These are phyloP conservation scores for Cinclus mexicanus DNA, from an alignment of 2,113 vertebrate genomes.

Conservation along the genomic window DNA sequence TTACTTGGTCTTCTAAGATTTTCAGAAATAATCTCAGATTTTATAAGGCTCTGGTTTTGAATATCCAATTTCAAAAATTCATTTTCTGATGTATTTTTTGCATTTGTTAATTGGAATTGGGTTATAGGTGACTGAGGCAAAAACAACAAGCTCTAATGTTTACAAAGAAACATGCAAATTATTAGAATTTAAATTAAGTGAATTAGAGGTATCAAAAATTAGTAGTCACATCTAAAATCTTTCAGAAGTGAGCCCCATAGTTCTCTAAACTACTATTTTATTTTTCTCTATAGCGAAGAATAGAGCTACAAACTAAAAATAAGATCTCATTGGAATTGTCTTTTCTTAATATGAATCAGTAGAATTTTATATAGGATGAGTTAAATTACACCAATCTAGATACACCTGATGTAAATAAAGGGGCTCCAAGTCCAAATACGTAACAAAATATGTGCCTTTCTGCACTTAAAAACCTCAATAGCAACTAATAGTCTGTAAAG, in stretches of 20 bases:
- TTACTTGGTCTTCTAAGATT: not conserved
- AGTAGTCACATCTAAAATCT: not conserved
- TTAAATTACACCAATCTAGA: not conserved
- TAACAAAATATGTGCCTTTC: not conserved
- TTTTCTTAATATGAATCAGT: not conserved
- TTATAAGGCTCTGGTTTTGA: not conserved
- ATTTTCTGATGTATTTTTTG: not conserved
- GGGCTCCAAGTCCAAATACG: not conserved
- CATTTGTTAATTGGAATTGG: not conserved
- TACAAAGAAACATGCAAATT: not conserved
- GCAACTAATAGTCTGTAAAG: not conserved
- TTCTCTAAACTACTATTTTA: not conserved
- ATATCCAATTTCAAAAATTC: not conserved
- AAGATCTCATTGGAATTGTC: not conserved
- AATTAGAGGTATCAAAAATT: not conserved
- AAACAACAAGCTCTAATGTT: not conserved
- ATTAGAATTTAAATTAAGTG: not conserved
- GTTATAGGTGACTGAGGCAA: not conserved
- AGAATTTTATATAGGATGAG: not conserved
- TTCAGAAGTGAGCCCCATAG: not conserved
- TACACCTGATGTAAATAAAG: not conserved
- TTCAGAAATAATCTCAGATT: not conserved
- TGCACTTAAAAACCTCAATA: not conserved
- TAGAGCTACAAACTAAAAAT: not conserved
- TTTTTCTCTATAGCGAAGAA: not conserved